Base-by-base conservation (phyloP, 2,888 invertebrate species). In the Sepioteuthis lessoniana region DNA sequence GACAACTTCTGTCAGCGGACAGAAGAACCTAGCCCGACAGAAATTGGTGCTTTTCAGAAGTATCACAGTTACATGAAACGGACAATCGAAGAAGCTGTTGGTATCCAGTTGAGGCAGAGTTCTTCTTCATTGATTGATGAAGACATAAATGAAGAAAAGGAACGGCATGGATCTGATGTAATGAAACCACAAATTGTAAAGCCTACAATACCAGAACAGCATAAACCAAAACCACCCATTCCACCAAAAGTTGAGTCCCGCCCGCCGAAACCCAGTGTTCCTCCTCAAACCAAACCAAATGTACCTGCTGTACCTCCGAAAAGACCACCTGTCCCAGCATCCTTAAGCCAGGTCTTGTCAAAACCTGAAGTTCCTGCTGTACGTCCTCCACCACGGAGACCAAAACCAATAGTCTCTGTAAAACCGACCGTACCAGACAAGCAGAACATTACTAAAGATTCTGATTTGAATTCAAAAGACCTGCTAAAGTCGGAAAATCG, bases 41-140 rank as follows among this genome's bases (percentile, higher is more conserved):
- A 31, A 31, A n/a, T 92, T 31, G 46, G 42, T 46, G 92, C 92
- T 47, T 92, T 92, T 92, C 46, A 92, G 47, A 92, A 92, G 47
- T 92, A 42, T n/a, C 92, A 92, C 92, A 92, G 42, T 38, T 42
- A 38, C 47, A 47, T 92, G 42, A 92, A 47, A 38, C 42, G n/a
- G 21, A 47, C 92, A 21, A 92, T 92, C 5, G 92, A 92, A 92
- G n/a, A 92, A 46, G n/a, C 92, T 46, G 38, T 92, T n/a, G 42
- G 47, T 47, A 92, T 92, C 92, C 92, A 42, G n/a, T 92, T 42
- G 31, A 42, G 92, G 10, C 28, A 76, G n/a, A 76, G n/a, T 76
- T n/a, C 76, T 76, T 76, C 76, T 16, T 76, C 76, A 13, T 76
- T 76, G 35, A n/a, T 76, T 10, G 76, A 76, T 19, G 76, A 76